These are phyloP conservation scores for Eulemur macaco DNA, from an alignment of 2,113 vertebrate genomes.

Conservation along the genomic window DNA sequence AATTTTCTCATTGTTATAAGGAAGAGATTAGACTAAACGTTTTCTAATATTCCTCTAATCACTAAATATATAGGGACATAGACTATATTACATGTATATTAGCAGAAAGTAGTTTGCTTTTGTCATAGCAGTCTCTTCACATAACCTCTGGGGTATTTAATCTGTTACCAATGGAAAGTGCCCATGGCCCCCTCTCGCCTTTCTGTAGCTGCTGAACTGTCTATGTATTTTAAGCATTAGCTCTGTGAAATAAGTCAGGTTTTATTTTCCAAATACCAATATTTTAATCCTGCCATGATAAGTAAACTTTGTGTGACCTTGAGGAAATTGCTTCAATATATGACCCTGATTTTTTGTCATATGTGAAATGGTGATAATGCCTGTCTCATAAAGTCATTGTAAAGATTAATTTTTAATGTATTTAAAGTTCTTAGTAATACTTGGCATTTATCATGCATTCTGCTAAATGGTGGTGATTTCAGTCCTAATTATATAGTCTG, in stretches of 20 bases:
- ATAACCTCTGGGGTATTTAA: background rate
- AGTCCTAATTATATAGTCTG: background rate
- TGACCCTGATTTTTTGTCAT: background rate
- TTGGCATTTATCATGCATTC: background rate
- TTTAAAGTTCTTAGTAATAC: background rate
- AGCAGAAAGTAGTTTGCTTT: background rate
- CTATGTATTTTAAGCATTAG: background rate
- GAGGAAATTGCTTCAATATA: background rate
- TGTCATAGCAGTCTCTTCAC: background rate
- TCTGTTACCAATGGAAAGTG: accelerated
- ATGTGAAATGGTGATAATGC: background rate
- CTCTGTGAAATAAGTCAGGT: background rate
- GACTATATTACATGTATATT: background rate
- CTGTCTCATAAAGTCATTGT: background rate
- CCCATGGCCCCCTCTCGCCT: background rate
- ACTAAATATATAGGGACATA: background rate
- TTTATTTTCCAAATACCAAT: background rate
- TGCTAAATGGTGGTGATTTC: background rate
- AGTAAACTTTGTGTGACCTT: background rate
- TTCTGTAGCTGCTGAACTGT: background rate
- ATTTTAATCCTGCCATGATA: background rate
- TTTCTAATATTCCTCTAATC: conserved; percentile 27
- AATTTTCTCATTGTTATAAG: conserved; percentile 50
- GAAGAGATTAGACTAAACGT: conserved; percentile 19
- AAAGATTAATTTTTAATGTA: background rate